Percentiles rank a stretch among this genome's conserved stretches.
phyloP scores from a whole-genome alignment of 2,888 invertebrate species.

The Cyrtodaria siliqua region DNA sequence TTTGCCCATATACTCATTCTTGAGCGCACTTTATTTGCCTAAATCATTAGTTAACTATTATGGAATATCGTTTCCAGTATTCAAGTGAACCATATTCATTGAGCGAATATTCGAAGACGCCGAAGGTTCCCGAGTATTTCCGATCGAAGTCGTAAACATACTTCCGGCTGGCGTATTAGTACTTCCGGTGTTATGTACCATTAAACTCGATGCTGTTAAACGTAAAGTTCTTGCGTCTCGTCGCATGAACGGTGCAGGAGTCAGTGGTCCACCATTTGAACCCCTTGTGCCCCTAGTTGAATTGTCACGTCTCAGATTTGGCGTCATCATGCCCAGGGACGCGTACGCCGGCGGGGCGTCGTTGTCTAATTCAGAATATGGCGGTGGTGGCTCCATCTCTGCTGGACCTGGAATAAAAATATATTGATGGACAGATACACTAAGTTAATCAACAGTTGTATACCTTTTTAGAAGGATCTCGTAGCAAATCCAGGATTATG shows the following conservation, averaged over 20 bases:
- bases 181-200: constrained; percentile 11
- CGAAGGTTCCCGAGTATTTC: constrained; percentile 26
- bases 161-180: constrained; percentile 27
- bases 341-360: constrained; percentile 25
- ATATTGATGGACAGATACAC: too few species aligned
- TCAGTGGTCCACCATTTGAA: not conserved
- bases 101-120: constrained; percentile 30
- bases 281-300: constrained; percentile 1
- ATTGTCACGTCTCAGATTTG: not conserved
- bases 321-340: constrained; percentile 3
- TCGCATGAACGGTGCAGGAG: constrained; percentile 3
- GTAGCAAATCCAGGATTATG: too few species aligned
- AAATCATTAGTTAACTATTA: too few species aligned
- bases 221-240: not conserved
- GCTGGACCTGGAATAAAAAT: constrained; percentile 1
- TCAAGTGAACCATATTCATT: constrained; percentile 22
- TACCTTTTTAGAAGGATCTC: too few species aligned
- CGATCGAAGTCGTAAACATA: constrained; percentile 38
- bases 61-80: too few species aligned
- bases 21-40: too few species aligned
- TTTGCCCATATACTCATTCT: too few species aligned
- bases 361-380: constrained; percentile 13
- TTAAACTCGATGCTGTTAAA: not conserved
- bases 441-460: too few species aligned
- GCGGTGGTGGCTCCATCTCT: constrained; percentile 18